These are phyloP conservation scores for Erithacus rubecula DNA, from an alignment of 2,797 vertebrate genomes.

Conservation along the genomic window DNA sequence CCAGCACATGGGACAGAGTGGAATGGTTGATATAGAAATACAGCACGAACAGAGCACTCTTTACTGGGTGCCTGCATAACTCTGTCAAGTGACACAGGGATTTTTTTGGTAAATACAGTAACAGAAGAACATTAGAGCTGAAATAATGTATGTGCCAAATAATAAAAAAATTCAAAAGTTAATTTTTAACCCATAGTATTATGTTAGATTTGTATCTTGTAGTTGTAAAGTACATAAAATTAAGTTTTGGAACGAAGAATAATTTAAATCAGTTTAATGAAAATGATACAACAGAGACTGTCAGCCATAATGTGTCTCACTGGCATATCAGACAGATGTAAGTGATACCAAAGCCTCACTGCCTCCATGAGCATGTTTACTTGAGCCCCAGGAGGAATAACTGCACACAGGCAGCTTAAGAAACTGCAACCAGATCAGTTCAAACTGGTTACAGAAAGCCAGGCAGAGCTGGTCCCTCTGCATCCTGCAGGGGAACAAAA, in stretches of 20 bases:
- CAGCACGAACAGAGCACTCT: not conserved
- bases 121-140: not conserved
- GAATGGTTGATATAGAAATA: not conserved
- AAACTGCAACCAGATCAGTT: not conserved
- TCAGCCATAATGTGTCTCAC: fast-evolving
- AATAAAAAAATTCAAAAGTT: not conserved
- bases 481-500: not conserved
- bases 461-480: not conserved
- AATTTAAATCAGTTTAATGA: not conserved
- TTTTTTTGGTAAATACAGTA: not conserved
- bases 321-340: not conserved
- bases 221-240: not conserved
- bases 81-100: not conserved
- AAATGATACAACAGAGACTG: not conserved
- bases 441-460: not conserved
- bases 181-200: not conserved
- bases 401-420: not conserved
- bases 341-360: not conserved
- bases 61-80: not conserved
- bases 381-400: not conserved
- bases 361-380: not conserved
- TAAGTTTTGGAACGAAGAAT: not conserved
- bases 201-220: not conserved
- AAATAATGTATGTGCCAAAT: not conserved
- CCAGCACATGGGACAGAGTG: not conserved